Evolutionary conservation across 2,797 vertebrate species (phyloP), one percentile per base, ranked within the genome.

Genomic region (Cyprinodon diabolis): DNA sequence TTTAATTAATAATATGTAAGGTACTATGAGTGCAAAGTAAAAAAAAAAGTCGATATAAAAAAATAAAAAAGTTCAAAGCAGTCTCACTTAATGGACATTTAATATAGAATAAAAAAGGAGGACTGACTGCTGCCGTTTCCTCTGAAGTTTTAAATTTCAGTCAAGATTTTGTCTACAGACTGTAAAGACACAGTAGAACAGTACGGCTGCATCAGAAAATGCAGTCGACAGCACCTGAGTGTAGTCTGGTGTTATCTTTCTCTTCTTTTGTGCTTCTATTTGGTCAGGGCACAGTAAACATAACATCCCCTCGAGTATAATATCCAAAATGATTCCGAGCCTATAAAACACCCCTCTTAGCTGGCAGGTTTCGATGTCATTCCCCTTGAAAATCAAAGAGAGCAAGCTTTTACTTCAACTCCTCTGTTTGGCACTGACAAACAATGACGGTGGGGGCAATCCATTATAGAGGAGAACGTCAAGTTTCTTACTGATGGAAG

Each of bases 391-490:
- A 56, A 87, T 79, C 72, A 78, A 71, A 90, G 70, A 88, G 68
- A 76, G 73, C 49, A 52, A 74, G 1, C 23, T n/a, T 68, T 56
- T 76, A 63, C 72, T 70, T 72, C 72, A 66, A 45, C 71, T 69
- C n/a, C 10, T 0, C 77, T 76, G 69, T 83, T 84, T 79, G 78
- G 72, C 56, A 14, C 72, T 79, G 80, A 86, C 84, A 86, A 82
- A 86, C 81, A 80, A 14, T 69, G 62, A 78, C 67, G 60, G 72
- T 21, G 70, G 77, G 75, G 78, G 77, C 58, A 71, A 89, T 89
- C 55, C 80, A 85, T 87, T 84, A 82, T 85, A 68, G 58, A 90
- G 23, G 75, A 86, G 81, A 63, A 76, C 78, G 83, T 88, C 86
- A 87, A 13, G 72, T 72, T 81, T 84, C 43, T 72, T 35, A 13